These are phyloP conservation scores for Pangasius macronema DNA, from an alignment of 2,797 vertebrate species.

Conservation along the genomic window DNA sequence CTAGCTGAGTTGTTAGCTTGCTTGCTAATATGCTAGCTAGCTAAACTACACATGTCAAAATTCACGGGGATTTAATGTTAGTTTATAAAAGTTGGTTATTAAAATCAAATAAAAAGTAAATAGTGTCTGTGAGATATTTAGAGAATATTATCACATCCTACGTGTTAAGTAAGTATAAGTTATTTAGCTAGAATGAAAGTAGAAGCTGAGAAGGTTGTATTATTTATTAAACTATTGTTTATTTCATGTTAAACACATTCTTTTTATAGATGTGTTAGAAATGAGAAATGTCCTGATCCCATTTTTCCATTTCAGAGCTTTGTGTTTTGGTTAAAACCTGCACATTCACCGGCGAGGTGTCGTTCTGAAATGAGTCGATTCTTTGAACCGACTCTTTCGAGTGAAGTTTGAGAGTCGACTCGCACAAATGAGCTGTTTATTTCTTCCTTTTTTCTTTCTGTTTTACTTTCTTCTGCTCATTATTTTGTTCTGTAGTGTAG, in stretches of 20 bases:
- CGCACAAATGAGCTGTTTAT: neutral
- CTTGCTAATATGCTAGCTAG: neutral
- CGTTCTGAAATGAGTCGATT: neutral
- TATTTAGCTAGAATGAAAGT: neutral
- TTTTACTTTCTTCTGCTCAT: neutral
- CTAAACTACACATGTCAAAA: conserved; percentile 11
- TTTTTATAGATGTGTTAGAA: neutral
- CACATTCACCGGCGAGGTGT: neutral
- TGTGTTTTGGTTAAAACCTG: neutral
- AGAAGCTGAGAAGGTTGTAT: no score
- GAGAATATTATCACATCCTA: neutral
- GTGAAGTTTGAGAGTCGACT: no score
- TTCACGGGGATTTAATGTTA: neutral
- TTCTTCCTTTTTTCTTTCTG: neutral
- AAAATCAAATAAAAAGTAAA: neutral
- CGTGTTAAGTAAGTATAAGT: neutral
- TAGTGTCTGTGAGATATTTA: neutral
- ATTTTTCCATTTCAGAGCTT: neutral
- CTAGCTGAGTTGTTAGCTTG: neutral
- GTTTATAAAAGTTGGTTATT: neutral
- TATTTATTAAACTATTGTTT: neutral
- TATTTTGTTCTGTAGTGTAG: neutral
- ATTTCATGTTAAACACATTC: neutral
- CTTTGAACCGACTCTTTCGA: neutral
- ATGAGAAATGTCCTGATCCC: neutral